phyloP scores from a whole-genome alignment of 2,888 invertebrate species.

The Cephus pulcher region DNA sequence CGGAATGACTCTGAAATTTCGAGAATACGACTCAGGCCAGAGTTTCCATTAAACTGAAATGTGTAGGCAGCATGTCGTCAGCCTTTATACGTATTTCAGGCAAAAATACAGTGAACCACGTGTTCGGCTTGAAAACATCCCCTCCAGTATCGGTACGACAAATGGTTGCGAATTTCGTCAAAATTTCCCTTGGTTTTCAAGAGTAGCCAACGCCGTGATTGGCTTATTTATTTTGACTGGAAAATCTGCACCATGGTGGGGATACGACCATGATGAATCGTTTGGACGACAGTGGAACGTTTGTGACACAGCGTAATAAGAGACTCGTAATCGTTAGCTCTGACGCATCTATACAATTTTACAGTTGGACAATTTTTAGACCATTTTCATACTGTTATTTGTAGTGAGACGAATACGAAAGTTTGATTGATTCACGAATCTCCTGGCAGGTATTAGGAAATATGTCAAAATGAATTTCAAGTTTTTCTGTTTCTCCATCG shows the following conservation, averaged over 20 bases:
- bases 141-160: neutral
- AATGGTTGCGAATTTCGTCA: neutral
- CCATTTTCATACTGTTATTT: neutral
- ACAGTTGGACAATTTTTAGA: neutral
- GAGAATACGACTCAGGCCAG: neutral
- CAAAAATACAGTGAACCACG: constrained; percentile 45
- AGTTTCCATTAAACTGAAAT: neutral
- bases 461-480: neutral
- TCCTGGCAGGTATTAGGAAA: no score
- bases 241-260: neutral
- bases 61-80: neutral
- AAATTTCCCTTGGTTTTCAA: neutral
- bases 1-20: neutral
- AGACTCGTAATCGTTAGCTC: neutral
- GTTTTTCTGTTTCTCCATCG: neutral
- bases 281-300: no score
- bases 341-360: neutral
- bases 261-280: neutral
- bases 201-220: neutral
- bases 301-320: no score
- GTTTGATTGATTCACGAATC: neutral
- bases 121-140: constrained; percentile 47
- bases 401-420: neutral
- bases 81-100: constrained; percentile 60
- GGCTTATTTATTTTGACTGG: neutral